A percentile compares a stretch with the other conserved stretches of the same genome.
phyloP scores from a whole-genome alignment of 2,113 vertebrate genomes.

The Rhinichthys klamathensis region DNA sequence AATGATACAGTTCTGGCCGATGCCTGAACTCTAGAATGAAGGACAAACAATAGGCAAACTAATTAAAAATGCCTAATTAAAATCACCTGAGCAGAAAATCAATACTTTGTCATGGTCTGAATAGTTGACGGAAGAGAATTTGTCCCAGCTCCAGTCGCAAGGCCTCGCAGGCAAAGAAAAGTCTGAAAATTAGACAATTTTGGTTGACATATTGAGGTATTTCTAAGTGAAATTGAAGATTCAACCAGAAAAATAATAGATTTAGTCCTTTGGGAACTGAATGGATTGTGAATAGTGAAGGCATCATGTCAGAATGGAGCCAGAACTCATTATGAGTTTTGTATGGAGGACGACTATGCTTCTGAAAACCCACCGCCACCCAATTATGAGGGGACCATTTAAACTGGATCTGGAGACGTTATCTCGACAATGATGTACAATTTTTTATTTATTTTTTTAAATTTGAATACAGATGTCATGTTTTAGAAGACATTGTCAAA shows the following conservation, averaged over 20 bases:
- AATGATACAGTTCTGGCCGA: slow-evolving; percentile 32
- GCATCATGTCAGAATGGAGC: neutral
- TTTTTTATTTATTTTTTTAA: too few relatives aligned
- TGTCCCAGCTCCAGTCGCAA: neutral
- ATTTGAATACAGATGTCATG: too few relatives aligned
- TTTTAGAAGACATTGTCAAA: too few relatives aligned
- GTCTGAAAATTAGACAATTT: neutral
- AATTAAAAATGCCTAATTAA: slow-evolving; percentile 49
- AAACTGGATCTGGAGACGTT: neutral
- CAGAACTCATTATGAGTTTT: neutral
- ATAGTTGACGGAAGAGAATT: neutral
- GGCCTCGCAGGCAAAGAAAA: neutral
- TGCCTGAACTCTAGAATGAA: slow-evolving; percentile 13
- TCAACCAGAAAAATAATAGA: neutral
- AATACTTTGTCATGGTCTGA: slow-evolving; percentile 40
- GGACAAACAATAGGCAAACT: slow-evolving; percentile 38
- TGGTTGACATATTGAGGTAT: neutral
- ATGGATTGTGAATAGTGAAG: neutral
- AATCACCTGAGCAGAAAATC: slow-evolving; percentile 46
- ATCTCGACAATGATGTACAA: too few relatives aligned
- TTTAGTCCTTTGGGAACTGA: neutral
- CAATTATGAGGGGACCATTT: neutral
- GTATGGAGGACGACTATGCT: neutral
- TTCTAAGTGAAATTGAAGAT: neutral
- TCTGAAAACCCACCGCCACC: neutral